Percentiles rank a stretch among this genome's conserved stretches.
Conservation (phyloP, 2,888 invertebrate genomes). For the Craniophora ligustri region DNA sequence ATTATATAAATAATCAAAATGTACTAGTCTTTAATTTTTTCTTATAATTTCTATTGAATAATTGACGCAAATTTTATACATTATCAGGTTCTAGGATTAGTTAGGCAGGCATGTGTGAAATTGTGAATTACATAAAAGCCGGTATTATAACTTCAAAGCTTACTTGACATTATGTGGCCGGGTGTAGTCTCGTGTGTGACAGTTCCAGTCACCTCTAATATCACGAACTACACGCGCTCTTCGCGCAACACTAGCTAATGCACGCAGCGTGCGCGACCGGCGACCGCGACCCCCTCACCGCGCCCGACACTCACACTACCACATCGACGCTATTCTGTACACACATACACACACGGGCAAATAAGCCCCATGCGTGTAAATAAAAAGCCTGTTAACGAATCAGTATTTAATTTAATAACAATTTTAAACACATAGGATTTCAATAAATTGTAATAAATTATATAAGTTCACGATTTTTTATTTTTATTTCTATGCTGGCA, state of each 20-base stretch:
- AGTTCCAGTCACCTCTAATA: slow-evolving; percentile 80
- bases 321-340: slow-evolving; percentile 34
- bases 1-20: background rate
- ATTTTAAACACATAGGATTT: background rate
- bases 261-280: slow-evolving; percentile 74
- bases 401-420: background rate
- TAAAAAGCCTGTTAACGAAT: slow-evolving; percentile 1
- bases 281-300: slow-evolving; percentile 66
- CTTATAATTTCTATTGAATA: slow-evolving; percentile 11
- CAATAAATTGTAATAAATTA: background rate
- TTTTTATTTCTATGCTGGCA: slow-evolving; percentile 62
- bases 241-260: slow-evolving; percentile 82
- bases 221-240: slow-evolving; percentile 83
- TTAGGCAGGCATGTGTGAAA: background rate
- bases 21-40: no score
- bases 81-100: background rate
- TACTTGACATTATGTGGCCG: slow-evolving; percentile 86
- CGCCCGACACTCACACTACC: slow-evolving; percentile 57
- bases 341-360: slow-evolving; percentile 39
- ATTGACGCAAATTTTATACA: background rate
- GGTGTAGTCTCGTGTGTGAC: slow-evolving; percentile 82
- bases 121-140: slow-evolving; percentile 21
- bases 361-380: slow-evolving; percentile 51
- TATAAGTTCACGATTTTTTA: background rate
- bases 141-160: slow-evolving; percentile 56